These are phyloP conservation scores for Leptoclinus maculatus DNA, from an alignment of 2,797 vertebrate species.

Conservation along the genomic window DNA sequence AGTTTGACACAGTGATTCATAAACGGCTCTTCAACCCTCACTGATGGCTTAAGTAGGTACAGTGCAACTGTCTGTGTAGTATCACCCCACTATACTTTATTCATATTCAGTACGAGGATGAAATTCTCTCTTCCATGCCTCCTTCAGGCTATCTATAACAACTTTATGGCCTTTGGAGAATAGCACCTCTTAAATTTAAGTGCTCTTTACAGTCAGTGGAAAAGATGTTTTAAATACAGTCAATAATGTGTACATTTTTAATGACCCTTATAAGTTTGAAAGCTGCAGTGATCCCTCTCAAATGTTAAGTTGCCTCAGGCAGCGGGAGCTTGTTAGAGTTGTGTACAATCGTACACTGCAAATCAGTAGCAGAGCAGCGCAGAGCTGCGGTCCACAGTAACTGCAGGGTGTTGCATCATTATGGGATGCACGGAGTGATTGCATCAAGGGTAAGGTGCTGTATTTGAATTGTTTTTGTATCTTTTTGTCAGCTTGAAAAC, in stretches of 20 bases:
- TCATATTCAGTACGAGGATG: conserved; percentile 66
- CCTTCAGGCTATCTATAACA: conserved; percentile 80
- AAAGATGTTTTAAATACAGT: conserved; percentile 86
- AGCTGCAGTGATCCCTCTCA: conserved; percentile 75
- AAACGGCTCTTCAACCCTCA: conserved; percentile 54
- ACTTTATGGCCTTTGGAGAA: conserved; percentile 82
- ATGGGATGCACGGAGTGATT: conserved; percentile 57
- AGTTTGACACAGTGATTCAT: conserved; percentile 68
- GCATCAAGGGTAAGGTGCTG: conserved; percentile 56
- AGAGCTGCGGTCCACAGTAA: conserved; percentile 49
- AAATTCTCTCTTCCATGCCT: conserved; percentile 65
- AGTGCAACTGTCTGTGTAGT: conserved; percentile 56
- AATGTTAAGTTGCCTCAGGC: conserved; percentile 79
- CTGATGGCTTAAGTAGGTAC: conserved; percentile 56
- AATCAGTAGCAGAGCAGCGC: conserved; percentile 48
- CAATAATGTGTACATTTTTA: conserved; percentile 85
- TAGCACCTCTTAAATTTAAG: conserved; percentile 84
- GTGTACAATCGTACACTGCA: conserved; percentile 70
- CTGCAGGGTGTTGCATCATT: conserved; percentile 67
- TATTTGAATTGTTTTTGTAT: conserved; percentile 46
- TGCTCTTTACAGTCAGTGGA: conserved; percentile 83
- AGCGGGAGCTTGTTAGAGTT: conserved; percentile 73
- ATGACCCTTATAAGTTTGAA: conserved; percentile 83
- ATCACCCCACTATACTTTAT: conserved; percentile 69
- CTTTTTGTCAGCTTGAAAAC: conserved; percentile 32